Evolutionary conservation across 2,113 vertebrate genomes (phyloP).

Genomic region (Thunnus thynnus): DNA sequence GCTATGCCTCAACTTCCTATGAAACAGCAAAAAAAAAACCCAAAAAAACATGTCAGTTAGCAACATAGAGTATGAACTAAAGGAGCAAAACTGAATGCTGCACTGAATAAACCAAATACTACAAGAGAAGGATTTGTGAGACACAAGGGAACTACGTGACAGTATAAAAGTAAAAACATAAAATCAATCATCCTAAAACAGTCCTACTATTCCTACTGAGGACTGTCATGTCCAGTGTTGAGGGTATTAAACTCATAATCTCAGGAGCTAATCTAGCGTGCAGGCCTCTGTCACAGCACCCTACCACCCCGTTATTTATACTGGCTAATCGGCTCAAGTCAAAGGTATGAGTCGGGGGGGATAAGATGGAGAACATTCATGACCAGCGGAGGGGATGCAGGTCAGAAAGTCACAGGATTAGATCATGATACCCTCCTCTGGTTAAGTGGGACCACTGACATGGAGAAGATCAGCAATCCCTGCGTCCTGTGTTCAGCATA

Average conservation of each 20-base stretch:
- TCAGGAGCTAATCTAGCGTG: constrained; percentile 42
- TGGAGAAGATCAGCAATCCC: not conserved
- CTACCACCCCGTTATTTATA: constrained; percentile 64
- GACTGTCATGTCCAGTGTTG: not conserved
- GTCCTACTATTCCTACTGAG: too few relatives aligned
- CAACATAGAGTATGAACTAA: too few relatives aligned
- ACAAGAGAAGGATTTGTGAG: too few relatives aligned
- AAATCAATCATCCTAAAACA: too few relatives aligned
- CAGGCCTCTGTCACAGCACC: not conserved
- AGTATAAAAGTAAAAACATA: too few relatives aligned
- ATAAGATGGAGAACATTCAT: not conserved
- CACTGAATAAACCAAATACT: too few relatives aligned
- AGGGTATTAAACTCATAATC: constrained; percentile 25
- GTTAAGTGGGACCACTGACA: constrained; percentile 22
- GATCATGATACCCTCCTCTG: constrained; percentile 20
- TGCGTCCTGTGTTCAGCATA: too few relatives aligned
- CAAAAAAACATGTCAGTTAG: too few relatives aligned
- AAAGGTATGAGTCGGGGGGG: constrained; percentile 16
- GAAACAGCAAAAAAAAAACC: too few relatives aligned
- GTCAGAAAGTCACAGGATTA: constrained; percentile 48
- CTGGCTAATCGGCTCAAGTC: constrained; percentile 65
- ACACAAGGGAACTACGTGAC: too few relatives aligned
- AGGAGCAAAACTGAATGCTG: too few relatives aligned
- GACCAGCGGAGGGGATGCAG: not conserved
- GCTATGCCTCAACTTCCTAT: too few relatives aligned